Evolutionary conservation across 2,113 vertebrate genomes (phyloP), one percentile per base, ranked within the genome.

Genomic region (Zootoca vivipara): DNA sequence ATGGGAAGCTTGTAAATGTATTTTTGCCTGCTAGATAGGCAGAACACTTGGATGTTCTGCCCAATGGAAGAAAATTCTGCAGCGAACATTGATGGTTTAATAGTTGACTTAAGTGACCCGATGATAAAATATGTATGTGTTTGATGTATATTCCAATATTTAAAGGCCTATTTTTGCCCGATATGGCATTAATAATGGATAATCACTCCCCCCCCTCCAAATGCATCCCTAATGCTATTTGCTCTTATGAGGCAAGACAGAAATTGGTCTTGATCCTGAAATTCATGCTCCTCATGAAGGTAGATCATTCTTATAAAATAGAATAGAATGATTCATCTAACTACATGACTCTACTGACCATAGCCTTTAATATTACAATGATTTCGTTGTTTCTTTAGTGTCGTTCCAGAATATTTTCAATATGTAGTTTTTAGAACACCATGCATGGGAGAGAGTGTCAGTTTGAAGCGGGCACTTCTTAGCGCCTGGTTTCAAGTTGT

Each of bases 51-150:
- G 94, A 95, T 93, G 95, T 74, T 90, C 77, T 80, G 20, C 87
- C 89, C 90, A 90, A 95, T 94, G 88, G 95, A 94, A 93, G 94
- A 95, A 93, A 58, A 90, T 93, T 94, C 87, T 92, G 89, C 83
- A 96, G 91, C 90, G 95, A 91, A 33, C 70, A 18, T 81, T 88
- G 81, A 74, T 56, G 89, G 82, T 86, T 94, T 93, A 88, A 93
- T 87, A 89, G 92, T 83, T 95, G 86, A 90, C 87, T 70, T 90
- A 83, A 85, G 88, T 65, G 92, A 96, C 56, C 90, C 86, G 46
- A 90, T 80, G 72, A 94, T 94, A 92, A 92, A 96, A 96, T 93
- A 95, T 94, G 94, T 88, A 96, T 94, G 52, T 9, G 22, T 89
- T 92, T 87, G 35, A 38, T 93, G 69, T 87, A 89, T 94, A 93